A percentile compares a stretch with the other conserved stretches of the same genome.
These are phyloP conservation scores for Lymantria monacha DNA, from an alignment of 2,888 invertebrate species.

Conservation along the genomic window DNA sequence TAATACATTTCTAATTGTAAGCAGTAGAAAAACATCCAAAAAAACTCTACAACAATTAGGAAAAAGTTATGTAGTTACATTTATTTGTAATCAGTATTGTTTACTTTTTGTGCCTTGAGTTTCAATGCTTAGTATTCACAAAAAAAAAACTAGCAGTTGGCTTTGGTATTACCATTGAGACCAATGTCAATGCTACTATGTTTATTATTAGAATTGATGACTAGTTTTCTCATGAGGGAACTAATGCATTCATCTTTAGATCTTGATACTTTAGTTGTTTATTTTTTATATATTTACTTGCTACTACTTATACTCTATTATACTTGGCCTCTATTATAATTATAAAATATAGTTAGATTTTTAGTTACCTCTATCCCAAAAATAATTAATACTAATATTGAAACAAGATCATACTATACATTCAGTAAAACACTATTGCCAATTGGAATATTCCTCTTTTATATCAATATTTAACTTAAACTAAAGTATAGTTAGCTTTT, in stretches of 20 bases:
- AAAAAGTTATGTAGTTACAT: too few species aligned
- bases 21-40: constrained; percentile 1
- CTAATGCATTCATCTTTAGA: neutral
- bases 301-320: too few species aligned
- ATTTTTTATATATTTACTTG: too few species aligned
- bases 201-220: constrained; percentile 29
- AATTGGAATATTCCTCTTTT: too few species aligned
- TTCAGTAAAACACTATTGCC: too few species aligned
- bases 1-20: constrained; percentile 20
- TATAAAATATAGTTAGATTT: too few species aligned
- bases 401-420: too few species aligned
- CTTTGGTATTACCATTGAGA: neutral
- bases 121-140: constrained; percentile 1
- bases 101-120: constrained; percentile 3
- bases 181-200: constrained; percentile 7
- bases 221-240: constrained; percentile 1
- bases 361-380: too few species aligned
- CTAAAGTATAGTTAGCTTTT: too few species aligned
- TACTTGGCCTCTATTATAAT: too few species aligned
- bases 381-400: too few species aligned
- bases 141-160: neutral
- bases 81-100: neutral
- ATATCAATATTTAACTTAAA: too few species aligned
- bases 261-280: neutral
- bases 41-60: neutral